Evolutionary conservation across 2,888 invertebrate species (phyloP).

Genomic region (Conops quadrifasciatus): DNA sequence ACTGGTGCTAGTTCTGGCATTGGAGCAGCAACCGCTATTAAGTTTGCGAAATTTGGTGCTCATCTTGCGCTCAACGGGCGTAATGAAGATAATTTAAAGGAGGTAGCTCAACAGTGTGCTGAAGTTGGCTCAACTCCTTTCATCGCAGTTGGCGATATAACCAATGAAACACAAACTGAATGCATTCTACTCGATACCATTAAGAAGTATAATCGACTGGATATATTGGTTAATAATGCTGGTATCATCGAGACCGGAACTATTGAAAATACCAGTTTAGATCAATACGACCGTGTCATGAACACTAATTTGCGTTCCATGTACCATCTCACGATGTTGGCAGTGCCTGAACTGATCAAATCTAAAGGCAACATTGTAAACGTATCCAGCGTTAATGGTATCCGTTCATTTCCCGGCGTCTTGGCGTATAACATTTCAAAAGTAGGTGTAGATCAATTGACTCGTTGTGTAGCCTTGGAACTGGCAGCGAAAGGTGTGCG

Average conservation of each 20-base stretch:
- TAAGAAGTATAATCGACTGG: slow-evolving; percentile 73
- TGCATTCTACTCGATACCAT: slow-evolving; percentile 75
- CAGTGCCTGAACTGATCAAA: slow-evolving; percentile 81
- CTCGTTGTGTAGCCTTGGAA: slow-evolving; percentile 87
- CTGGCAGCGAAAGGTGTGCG: slow-evolving; percentile 80
- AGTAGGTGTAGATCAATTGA: slow-evolving; percentile 92
- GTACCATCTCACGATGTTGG: slow-evolving; percentile 82
- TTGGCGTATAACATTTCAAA: slow-evolving; percentile 93
- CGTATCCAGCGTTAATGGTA: slow-evolving; percentile 90
- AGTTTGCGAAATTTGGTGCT: slow-evolving; percentile 74
- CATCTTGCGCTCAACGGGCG: slow-evolving; percentile 73
- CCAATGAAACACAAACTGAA: slow-evolving; percentile 68
- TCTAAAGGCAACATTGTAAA: slow-evolving; percentile 89
- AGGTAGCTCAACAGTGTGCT: slow-evolving; percentile 67
- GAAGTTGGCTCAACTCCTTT: slow-evolving; percentile 66
- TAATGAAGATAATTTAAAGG: slow-evolving; percentile 73
- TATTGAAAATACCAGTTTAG: slow-evolving; percentile 82
- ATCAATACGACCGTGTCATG: slow-evolving; percentile 87
- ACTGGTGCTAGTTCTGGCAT: slow-evolving; percentile 82
- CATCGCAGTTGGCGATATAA: slow-evolving; percentile 72
- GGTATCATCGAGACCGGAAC: slow-evolving; percentile 82
- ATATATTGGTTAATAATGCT: slow-evolving; percentile 87
- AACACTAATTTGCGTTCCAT: slow-evolving; percentile 83
- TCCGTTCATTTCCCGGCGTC: slow-evolving; percentile 88
- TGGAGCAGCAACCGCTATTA: slow-evolving; percentile 74